Conservation (phyloP, 2,888 invertebrate species). For the Diachrysia chrysitis region DNA sequence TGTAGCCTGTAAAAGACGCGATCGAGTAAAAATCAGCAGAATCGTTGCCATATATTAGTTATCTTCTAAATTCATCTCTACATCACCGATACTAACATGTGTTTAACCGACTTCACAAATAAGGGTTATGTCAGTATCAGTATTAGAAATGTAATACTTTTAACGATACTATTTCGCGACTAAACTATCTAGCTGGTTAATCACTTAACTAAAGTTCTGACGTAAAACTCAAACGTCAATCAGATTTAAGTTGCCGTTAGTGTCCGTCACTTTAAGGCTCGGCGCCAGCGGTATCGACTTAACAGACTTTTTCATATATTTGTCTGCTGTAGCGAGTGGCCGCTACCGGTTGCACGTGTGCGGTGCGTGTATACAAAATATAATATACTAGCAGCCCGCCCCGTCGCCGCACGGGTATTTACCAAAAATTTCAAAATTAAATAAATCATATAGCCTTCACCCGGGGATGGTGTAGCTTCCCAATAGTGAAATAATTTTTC, state of each 20-base stretch:
- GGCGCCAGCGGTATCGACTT: too few relatives aligned
- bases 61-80: background rate
- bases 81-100: background rate
- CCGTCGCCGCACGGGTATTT: too few relatives aligned
- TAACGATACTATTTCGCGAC: slow-evolving; percentile 7
- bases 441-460: too few relatives aligned
- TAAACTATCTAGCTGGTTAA: slow-evolving; percentile 41
- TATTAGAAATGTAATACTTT: background rate
- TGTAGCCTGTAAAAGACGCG: background rate
- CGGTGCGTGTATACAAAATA: too few relatives aligned
- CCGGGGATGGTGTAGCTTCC: too few relatives aligned
- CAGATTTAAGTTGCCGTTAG: background rate
- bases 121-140: background rate
- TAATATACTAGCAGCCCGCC: too few relatives aligned
- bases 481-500: too few relatives aligned
- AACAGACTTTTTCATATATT: too few relatives aligned
- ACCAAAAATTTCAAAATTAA: too few relatives aligned
- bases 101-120: background rate
- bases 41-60: background rate
- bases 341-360: too few relatives aligned
- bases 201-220: background rate
- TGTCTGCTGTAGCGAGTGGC: too few relatives aligned
- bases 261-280: too few relatives aligned
- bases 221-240: background rate
- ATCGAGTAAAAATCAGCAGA: background rate